These are phyloP conservation scores for Calameuta idolon DNA, from an alignment of 2,888 invertebrate species.

Conservation along the genomic window DNA sequence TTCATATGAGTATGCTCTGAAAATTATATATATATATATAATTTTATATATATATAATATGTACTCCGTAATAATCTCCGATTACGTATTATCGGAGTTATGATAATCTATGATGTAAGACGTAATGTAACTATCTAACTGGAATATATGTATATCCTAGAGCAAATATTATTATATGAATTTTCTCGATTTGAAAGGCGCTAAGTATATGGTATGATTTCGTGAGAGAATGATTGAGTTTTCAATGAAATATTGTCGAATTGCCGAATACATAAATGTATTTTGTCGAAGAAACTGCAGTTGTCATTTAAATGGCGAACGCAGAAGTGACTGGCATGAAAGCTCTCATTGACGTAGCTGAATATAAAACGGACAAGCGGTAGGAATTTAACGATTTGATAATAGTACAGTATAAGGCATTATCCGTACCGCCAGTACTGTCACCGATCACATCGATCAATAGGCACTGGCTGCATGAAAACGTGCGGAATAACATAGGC, in stretches of 20 bases:
- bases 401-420: conserved; percentile 17
- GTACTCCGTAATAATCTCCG: not conserved
- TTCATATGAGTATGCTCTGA: not conserved
- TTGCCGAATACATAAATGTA: not conserved
- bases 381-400: conserved; percentile 15
- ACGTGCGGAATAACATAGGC: conserved; percentile 21
- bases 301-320: not conserved
- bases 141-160: not conserved
- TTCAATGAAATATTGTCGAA: not conserved
- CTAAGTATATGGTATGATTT: not conserved
- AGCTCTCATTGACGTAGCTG: not conserved
- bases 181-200: not conserved
- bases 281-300: not conserved
- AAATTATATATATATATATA: not conserved
- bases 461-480: conserved; percentile 20
- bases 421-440: conserved; percentile 14
- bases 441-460: conserved; percentile 7
- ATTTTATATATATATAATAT: no score
- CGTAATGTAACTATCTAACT: not conserved
- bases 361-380: not conserved
- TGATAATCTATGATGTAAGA: not conserved
- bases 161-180: not conserved
- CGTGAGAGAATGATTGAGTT: not conserved
- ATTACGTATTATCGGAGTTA: not conserved
- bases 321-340: not conserved